Base-by-base conservation (phyloP, 2,113 vertebrate genomes). In the Mesitornis unicolor region DNA sequence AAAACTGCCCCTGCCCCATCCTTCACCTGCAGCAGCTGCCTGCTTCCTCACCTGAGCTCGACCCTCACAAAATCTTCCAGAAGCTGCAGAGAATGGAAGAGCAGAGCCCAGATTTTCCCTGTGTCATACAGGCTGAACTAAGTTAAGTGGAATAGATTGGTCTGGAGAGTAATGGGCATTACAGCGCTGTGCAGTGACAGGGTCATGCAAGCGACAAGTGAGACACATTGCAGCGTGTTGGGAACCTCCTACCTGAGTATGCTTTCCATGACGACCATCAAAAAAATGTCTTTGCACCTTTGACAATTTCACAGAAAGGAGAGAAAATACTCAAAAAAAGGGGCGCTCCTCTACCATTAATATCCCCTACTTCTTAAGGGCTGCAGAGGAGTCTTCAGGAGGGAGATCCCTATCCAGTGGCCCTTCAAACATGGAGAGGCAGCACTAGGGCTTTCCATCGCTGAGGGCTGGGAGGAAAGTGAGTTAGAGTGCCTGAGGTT, bases 211-310 rank as follows among this genome's bases (percentile, higher is more conserved):
- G 26, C 1, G 2, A 36, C 35, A 73, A 21, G 47, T 1, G 0
- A 75, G 42, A 50, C 29, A 57, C 53, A n/a, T 6, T 25, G 43
- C 38, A 77, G 22, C 1, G 0, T 26, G 42, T 45, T 0, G 0
- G 43, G 45, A 86, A 35, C 20, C 36, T 75, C 81, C 68, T 42
- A 51, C 11, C 24, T 0, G 0, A 86, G 25, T 24, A 77, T 9
- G 6, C 12, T 65, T 90, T 73, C 54, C 33, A 51, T 35, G 40
- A 40, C 51, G 24, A 50, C 13, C 16, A 54, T 16, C 29, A 74
- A 53, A 93, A 89, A 5, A 24, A 24, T 29, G 84, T 76, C 4
- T n/a, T n/a, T 53, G 36, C 22, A 85, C 6, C 17, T 73, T 28
- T 40, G 73, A 28, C 19, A 73, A 36, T 51, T 69, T 79, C 56